Evolutionary conservation across 2,113 vertebrate species (phyloP).

Genomic region (Corythaeola cristata): DNA sequence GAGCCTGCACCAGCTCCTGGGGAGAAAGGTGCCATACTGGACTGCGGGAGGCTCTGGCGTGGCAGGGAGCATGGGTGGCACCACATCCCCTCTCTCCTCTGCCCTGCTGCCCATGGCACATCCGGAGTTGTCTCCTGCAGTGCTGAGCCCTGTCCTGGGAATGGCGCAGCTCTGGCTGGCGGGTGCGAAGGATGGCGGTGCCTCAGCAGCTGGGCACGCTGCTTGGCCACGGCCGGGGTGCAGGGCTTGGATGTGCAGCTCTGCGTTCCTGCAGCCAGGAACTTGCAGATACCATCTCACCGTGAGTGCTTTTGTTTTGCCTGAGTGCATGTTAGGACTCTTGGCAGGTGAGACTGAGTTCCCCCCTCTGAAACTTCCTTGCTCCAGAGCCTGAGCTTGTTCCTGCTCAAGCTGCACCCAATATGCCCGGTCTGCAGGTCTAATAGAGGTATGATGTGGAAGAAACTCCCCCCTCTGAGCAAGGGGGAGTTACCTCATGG

Average conservation of each 20-base stretch:
- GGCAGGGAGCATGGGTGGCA: background rate
- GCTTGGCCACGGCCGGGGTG: background rate
- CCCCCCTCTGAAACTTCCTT: background rate
- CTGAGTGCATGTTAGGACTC: background rate
- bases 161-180: fast-evolving
- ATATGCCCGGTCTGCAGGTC: background rate
- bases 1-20: background rate
- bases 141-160: background rate
- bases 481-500: fast-evolving
- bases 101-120: fast-evolving
- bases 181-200: background rate
- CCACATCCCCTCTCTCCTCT: background rate
- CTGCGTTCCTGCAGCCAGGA: fast-evolving
- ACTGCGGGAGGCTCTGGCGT: fast-evolving
- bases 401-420: background rate
- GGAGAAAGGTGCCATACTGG: background rate
- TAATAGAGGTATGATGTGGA: background rate
- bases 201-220: background rate
- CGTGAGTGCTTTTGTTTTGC: background rate
- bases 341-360: background rate
- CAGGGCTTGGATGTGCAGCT: background rate
- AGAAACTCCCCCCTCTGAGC: background rate
- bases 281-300: fast-evolving
- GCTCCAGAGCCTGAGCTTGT: background rate
- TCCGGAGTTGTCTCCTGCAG: background rate